Conservation (phyloP, 2,797 vertebrate genomes). For the Sciaenops ocellatus region DNA sequence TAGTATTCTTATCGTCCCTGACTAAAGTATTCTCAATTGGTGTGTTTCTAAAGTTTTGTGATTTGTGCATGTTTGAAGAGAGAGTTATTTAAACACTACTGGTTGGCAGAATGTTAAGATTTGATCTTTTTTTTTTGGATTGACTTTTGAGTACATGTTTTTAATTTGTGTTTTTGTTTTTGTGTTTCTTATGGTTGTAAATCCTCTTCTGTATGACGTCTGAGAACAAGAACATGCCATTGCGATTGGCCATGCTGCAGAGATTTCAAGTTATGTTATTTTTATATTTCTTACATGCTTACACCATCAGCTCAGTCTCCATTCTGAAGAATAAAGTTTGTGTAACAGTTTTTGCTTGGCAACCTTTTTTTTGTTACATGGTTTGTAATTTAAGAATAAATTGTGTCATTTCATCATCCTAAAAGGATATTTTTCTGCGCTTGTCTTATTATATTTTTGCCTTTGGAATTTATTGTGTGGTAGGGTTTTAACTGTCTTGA, state of each 20-base stretch:
- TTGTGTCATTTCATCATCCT: slow-evolving; percentile 77
- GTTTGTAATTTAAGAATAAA: slow-evolving; percentile 85
- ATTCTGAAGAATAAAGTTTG: slow-evolving; percentile 74
- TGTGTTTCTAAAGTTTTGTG: slow-evolving; percentile 72
- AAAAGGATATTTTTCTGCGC: slow-evolving; percentile 32
- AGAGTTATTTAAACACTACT: slow-evolving; percentile 77
- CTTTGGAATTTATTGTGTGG: background rate
- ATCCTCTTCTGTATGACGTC: slow-evolving; percentile 47
- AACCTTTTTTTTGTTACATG: slow-evolving; percentile 73
- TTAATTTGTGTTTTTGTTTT: slow-evolving; percentile 58
- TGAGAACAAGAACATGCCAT: slow-evolving; percentile 46
- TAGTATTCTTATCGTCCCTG: slow-evolving; percentile 49
- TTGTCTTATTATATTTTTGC: background rate
- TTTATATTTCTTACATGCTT: slow-evolving; percentile 75
- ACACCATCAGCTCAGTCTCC: slow-evolving; percentile 67
- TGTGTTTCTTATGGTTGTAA: slow-evolving; percentile 62
- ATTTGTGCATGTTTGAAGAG: slow-evolving; percentile 78
- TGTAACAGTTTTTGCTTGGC: slow-evolving; percentile 75
- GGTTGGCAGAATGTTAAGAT: slow-evolving; percentile 55
- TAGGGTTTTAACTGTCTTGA: background rate
- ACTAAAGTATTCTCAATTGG: slow-evolving; percentile 65
- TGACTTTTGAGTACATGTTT: slow-evolving; percentile 63
- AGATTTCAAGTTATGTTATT: slow-evolving; percentile 64
- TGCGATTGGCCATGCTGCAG: slow-evolving; percentile 53
- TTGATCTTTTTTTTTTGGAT: slow-evolving; percentile 54